phyloP scores from a whole-genome alignment of 2,888 invertebrate genomes.

The Cheilosia urbana region DNA sequence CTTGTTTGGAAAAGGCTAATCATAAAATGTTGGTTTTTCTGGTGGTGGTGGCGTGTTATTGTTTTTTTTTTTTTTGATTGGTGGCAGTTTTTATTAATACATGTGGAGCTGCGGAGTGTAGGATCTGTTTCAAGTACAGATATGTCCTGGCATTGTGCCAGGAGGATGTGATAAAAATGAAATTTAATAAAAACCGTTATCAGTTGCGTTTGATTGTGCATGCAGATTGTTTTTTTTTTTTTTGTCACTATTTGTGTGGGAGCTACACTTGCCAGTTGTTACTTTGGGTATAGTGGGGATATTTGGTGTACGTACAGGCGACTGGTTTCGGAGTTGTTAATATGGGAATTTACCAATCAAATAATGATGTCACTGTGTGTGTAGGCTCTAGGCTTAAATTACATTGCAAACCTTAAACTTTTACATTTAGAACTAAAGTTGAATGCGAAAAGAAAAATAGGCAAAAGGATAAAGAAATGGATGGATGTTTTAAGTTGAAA shows the following conservation, averaged over 20 bases:
- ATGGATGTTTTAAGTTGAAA: too few relatives aligned
- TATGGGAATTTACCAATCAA: too few relatives aligned
- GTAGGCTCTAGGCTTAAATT: too few relatives aligned
- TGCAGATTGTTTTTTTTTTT: neutral
- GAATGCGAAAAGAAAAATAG: too few relatives aligned
- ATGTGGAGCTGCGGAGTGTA: neutral
- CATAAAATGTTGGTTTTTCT: conserved; percentile 37
- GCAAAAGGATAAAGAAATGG: too few relatives aligned
- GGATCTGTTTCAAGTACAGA: neutral
- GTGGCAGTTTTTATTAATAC: conserved; percentile 11
- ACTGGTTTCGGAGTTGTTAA: too few relatives aligned
- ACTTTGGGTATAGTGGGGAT: too few relatives aligned
- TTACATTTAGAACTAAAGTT: too few relatives aligned
- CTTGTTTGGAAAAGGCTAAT: conserved; percentile 53
- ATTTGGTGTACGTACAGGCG: too few relatives aligned
- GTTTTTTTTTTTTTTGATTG: conserved; percentile 29
- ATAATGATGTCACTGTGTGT: too few relatives aligned
- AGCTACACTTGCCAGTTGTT: neutral
- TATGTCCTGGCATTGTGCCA: conserved; percentile 47
- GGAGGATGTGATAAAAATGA: conserved; percentile 27
- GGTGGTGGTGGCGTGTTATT: neutral
- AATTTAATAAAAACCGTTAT: conserved; percentile 55
- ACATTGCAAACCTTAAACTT: too few relatives aligned
- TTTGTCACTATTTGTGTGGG: neutral
- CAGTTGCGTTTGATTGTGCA: conserved; percentile 16